Evolutionary conservation across 2,113 vertebrate species (phyloP), one percentile per base, ranked within the genome.

Genomic region (Macrotis lagotis): DNA sequence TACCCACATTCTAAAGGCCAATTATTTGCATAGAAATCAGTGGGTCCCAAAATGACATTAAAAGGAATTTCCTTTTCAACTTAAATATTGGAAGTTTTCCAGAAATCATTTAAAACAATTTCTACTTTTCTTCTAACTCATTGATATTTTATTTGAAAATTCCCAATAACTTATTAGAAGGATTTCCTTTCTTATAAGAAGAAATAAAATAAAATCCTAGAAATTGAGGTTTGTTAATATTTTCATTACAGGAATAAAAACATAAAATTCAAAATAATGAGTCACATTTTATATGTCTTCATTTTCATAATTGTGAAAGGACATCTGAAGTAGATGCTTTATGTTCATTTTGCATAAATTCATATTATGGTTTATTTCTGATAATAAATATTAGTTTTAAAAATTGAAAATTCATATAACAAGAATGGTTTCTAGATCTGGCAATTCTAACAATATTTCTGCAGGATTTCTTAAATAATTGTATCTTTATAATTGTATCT

Each of bases 1-100:
- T 66, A 96, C 88, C 0, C 22, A 95, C 91, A 53, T 47, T 52
- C 37, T 96, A 49, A 94, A 94, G 93, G 96, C 48, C 88, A 96
- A 95, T 92, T 3, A 50, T 93, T 92, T 37, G 90, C n/a, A 89
- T 44, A 88, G 37, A 25, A 94, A 88, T 49, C 93, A 37, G 9
- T 88, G 92, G 48, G 24, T 96, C 74, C 59, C 26, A 92, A 48
- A 92, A 25, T 28, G 91, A 48, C 0, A 37, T 31, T 90, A 89
- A 90, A 93, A 89, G 51, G 10, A 92, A 37, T 66, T 16, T 5
- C 2, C 25, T 94, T 91, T 93, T 94, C 1, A 92, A 91, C 8
- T 83, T 89, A 49, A 55, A 91, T 3, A 49, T 28, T 66, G 94
- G 51, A 31, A 14, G 12, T 91, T 51, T 51, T 96, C 47, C 88